Evolutionary conservation across 2,888 invertebrate genomes (phyloP).

Genomic region (Pterobdella sp.): DNA sequence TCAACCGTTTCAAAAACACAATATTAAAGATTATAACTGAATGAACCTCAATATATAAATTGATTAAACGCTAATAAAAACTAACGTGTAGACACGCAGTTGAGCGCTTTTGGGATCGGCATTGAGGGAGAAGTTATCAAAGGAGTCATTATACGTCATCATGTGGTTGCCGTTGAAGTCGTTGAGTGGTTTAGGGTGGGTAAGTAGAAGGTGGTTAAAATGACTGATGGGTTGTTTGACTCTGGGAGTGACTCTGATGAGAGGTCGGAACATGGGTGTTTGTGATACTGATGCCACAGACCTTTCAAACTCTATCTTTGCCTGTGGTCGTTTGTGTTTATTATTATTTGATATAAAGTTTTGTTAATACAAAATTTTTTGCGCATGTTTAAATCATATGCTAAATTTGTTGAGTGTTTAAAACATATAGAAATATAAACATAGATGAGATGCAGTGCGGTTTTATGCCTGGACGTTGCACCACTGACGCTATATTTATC

Average conservation of each 20-base stretch:
- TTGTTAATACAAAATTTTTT: neutral
- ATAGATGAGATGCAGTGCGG: no score
- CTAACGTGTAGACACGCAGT: conserved; percentile 54
- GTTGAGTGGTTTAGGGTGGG: conserved; percentile 57
- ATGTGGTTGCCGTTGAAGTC: neutral
- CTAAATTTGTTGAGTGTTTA: no score
- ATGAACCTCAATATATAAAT: no score
- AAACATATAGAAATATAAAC: no score
- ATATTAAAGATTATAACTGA: no score
- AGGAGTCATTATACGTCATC: conserved; percentile 59
- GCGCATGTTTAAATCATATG: no score
- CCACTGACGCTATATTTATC: no score
- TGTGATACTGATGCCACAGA: conserved; percentile 51
- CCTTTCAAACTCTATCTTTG: conserved; percentile 50
- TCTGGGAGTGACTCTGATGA: neutral
- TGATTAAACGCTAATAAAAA: no score
- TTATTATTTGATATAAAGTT: neutral
- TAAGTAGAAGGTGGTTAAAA: conserved; percentile 58
- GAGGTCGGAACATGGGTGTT: neutral
- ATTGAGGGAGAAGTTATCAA: conserved; percentile 63
- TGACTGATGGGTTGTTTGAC: conserved; percentile 57
- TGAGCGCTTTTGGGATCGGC: conserved; percentile 57
- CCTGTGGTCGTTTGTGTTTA: conserved; percentile 38
- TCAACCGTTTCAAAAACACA: no score
- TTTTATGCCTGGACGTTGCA: no score